Base-by-base conservation (phyloP, 2,888 invertebrate species). In the Callinectes sapidus region DNA sequence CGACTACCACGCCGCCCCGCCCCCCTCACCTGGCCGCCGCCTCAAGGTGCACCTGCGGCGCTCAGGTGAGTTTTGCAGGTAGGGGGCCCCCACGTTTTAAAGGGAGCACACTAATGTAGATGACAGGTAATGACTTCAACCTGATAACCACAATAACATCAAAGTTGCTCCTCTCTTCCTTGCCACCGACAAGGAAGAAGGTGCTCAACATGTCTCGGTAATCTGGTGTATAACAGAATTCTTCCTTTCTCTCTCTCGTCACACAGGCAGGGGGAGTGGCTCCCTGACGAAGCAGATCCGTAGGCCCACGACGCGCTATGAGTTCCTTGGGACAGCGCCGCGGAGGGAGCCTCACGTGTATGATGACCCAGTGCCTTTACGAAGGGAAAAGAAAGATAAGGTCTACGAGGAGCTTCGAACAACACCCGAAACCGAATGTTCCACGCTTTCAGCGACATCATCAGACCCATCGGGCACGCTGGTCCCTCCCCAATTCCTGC, bases 21-120 rank as follows among this genome's bases (percentile, higher is more conserved):
- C 90, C 16, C 85, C 85, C 18, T 35, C 81, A 28, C 85, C 42
- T 23, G 86, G 32, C 77, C 54, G 35, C 87, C 90, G 39, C 90
- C 66, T 35, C 71, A 71, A 71, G 14, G 87, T 54, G 66, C 71
- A 55, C 90, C 16, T 77, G 90, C 66, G 77, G 61, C 90, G 92
- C 77, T 87, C 71, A 92, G 92, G 92, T 92, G 92, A 92, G 92
- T 92, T 77, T 18, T 71, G 39, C 92, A 92, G 92, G 92, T 92
- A 92, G 39, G 81, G 35, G 81, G 81, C 35, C 32, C 23, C 81
- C 14, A 14, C 16, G 81, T 13, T 32, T 10, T 14, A 35, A 81
- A 28, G 81, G 81, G 23, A 32, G 14, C 81, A 81, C 81, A 14
- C 32, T 81, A 3, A 32, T 35, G 32, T 35, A 32, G 10, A 14